Evolutionary conservation across 2,797 vertebrate genomes (phyloP).

Genomic region (Macropus fuliginosus): DNA sequence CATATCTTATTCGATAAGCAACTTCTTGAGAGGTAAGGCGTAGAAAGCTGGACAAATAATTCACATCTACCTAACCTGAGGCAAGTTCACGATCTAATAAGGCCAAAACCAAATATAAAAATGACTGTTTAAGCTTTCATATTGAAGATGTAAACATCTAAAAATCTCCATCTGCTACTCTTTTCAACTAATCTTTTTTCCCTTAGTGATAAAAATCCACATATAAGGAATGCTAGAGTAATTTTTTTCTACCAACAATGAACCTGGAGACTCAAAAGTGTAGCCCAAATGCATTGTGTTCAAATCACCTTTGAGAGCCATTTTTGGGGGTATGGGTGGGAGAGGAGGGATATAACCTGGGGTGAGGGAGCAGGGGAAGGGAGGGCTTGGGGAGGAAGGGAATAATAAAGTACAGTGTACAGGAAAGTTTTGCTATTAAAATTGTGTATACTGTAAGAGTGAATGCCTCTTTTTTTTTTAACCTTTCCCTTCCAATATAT

Average conservation of each 20-base stretch:
- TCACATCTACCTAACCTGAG: constrained; percentile 50
- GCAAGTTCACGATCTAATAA: constrained; percentile 56
- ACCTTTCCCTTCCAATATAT: constrained; percentile 70
- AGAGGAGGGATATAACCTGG: constrained; percentile 71
- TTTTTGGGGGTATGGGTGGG: constrained; percentile 67
- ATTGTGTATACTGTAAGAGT: constrained; percentile 85
- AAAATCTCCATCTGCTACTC: constrained; percentile 58
- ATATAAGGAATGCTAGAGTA: constrained; percentile 77
- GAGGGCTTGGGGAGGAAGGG: constrained; percentile 63
- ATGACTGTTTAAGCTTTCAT: constrained; percentile 48
- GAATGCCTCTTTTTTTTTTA: constrained; percentile 81
- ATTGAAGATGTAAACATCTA: constrained; percentile 41
- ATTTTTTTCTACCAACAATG: constrained; percentile 77
- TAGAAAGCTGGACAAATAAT: constrained; percentile 53
- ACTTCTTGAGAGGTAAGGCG: constrained; percentile 36
- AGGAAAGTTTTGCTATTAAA: constrained; percentile 88
- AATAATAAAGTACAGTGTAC: constrained; percentile 85
- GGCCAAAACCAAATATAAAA: constrained; percentile 53
- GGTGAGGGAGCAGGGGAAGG: constrained; percentile 65
- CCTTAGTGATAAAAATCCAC: constrained; percentile 47
- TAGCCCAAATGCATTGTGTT: constrained; percentile 74
- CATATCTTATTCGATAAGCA: constrained; percentile 54
- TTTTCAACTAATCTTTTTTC: constrained; percentile 68
- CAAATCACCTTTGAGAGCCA: constrained; percentile 80
- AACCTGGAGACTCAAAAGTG: constrained; percentile 76